Evolutionary conservation across 2,113 vertebrate species (phyloP).

Genomic region (Periophthalmus modestus): DNA sequence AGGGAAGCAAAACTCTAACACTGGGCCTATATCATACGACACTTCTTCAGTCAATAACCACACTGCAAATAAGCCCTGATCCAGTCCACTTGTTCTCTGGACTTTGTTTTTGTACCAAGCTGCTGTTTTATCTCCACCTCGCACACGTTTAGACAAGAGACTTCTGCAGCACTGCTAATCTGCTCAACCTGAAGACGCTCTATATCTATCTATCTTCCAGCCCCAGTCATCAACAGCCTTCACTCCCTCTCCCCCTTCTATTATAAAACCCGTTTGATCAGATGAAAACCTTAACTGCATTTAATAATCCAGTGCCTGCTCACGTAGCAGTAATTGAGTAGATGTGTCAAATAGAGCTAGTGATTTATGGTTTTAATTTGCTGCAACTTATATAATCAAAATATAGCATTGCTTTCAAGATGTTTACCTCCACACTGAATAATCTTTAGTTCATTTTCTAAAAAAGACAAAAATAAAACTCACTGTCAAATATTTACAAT

Average conservation of each 20-base stretch:
- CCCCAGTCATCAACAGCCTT: constrained; percentile 37
- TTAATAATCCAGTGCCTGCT: constrained; percentile 41
- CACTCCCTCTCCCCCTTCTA: constrained; percentile 32
- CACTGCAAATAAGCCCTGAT: background rate
- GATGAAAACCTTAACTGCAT: constrained; percentile 35
- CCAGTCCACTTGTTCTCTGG: constrained; percentile 9
- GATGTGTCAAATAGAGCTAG: constrained; percentile 6
- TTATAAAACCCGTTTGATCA: constrained; percentile 53
- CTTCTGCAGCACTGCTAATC: constrained; percentile 26
- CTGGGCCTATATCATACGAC: background rate
- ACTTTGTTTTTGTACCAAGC: constrained; percentile 33
- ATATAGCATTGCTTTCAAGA: constrained; percentile 5
- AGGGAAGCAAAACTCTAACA: background rate
- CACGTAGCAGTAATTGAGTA: constrained; percentile 24
- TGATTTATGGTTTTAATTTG: constrained; percentile 48
- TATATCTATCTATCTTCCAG: constrained; percentile 21
- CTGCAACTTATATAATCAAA: constrained; percentile 17
- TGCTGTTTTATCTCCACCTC: constrained; percentile 57
- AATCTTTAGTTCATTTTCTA: background rate
- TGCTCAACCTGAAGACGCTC: constrained; percentile 30
- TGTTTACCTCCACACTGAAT: background rate
- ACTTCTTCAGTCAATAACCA: too few species aligned
- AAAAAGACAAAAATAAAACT: background rate
- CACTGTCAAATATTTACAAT: background rate
- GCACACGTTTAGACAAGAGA: constrained; percentile 46